Conservation (phyloP, 2,113 vertebrate genomes). For the Lepisosteus osseus region DNA sequence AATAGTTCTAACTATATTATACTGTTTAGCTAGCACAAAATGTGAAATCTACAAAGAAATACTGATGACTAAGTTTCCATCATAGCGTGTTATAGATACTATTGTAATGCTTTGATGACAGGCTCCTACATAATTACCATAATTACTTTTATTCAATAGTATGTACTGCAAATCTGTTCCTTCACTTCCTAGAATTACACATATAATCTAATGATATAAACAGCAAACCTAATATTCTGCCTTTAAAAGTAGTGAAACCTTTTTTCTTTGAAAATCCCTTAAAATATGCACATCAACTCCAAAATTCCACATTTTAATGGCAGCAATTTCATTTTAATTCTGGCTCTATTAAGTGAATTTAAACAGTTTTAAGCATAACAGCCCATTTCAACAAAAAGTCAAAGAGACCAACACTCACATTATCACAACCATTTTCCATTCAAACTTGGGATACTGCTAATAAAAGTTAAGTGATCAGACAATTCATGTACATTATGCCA, state of each 20-base stretch:
- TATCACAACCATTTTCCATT: constrained; percentile 60
- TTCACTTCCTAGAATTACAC: constrained; percentile 14
- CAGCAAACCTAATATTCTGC: neutral
- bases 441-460: constrained; percentile 51
- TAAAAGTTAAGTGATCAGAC: constrained; percentile 56
- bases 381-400: constrained; percentile 36
- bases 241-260: constrained; percentile 3
- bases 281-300: neutral
- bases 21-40: constrained; percentile 40
- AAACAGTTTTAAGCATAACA: constrained; percentile 44
- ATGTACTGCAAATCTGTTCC: constrained; percentile 19
- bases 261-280: neutral
- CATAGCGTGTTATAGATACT: too few relatives aligned
- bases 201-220: neutral
- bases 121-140: constrained; percentile 29
- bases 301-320: constrained; percentile 29
- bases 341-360: constrained; percentile 59
- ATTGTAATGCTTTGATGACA: constrained; percentile 7
- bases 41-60: constrained; percentile 6
- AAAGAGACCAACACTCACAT: constrained; percentile 54
- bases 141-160: constrained; percentile 21
- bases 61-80: too few relatives aligned
- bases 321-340: constrained; percentile 55
- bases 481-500: constrained; percentile 57
- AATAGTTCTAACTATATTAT: constrained; percentile 33